Evolutionary conservation across 2,797 vertebrate genomes (phyloP).

Genomic region (Danio aesculapii): DNA sequence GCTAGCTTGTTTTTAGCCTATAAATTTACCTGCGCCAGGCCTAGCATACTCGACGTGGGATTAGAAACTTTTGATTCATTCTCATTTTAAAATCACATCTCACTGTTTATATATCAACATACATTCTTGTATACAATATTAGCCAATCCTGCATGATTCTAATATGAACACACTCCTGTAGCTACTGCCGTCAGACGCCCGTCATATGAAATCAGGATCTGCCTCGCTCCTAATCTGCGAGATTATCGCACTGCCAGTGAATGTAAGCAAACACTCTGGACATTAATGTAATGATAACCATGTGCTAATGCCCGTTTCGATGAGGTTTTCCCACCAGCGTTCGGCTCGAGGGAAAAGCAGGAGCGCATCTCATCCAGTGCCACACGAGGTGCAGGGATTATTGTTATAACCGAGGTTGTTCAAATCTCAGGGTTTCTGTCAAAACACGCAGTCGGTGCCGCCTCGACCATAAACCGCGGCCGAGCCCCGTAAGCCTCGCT

Average conservation of each 20-base stretch:
- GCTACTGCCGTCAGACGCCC: conserved; percentile 54
- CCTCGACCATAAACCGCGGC: conserved; percentile 65
- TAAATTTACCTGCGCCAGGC: too few relatives aligned
- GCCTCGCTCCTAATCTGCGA: conserved; percentile 66
- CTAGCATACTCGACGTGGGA: too few relatives aligned
- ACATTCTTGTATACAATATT: too few relatives aligned
- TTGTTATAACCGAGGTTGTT: conserved; percentile 79
- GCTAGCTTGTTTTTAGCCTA: too few relatives aligned
- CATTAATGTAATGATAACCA: conserved; percentile 64
- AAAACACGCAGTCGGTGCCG: conserved; percentile 62
- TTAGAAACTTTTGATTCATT: neutral
- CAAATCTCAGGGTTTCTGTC: conserved; percentile 68
- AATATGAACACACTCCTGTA: conserved; percentile 47
- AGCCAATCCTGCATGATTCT: neutral
- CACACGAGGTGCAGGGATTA: conserved; percentile 62
- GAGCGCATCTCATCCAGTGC: conserved; percentile 65
- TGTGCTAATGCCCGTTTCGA: conserved; percentile 50
- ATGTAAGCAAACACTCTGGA: conserved; percentile 67
- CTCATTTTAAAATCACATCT: neutral
- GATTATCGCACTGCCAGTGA: conserved; percentile 68
- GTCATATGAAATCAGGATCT: conserved; percentile 61
- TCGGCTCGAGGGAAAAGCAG: conserved; percentile 60
- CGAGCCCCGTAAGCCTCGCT: conserved; percentile 70
- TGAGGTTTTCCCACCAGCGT: conserved; percentile 62
- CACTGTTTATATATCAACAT: too few relatives aligned